phyloP scores from a whole-genome alignment of 2,113 vertebrate genomes.

The Crotophaga sulcirostris region DNA sequence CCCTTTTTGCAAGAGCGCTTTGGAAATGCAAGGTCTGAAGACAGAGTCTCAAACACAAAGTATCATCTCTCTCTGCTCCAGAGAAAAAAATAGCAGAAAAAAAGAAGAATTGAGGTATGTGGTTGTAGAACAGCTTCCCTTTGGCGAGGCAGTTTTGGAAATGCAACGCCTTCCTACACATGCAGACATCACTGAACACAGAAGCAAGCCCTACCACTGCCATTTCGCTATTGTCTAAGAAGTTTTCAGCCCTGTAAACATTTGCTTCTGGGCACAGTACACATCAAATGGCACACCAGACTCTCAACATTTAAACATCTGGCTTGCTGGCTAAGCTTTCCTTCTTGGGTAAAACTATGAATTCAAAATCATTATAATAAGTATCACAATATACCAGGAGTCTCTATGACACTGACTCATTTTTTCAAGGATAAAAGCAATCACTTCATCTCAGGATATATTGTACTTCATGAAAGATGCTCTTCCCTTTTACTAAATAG shows the following conservation, averaged over 20 bases:
- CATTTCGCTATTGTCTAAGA: neutral
- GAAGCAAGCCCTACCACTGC: neutral
- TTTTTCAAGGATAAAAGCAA: neutral
- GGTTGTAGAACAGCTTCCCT: neutral
- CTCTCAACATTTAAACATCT: neutral
- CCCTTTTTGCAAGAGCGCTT: neutral
- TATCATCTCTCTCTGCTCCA: neutral
- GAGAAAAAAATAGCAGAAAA: neutral
- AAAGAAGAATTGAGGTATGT: neutral
- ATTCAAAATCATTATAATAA: neutral
- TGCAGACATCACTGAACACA: neutral
- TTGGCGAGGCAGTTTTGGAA: neutral
- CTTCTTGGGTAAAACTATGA: neutral
- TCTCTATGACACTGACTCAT: neutral
- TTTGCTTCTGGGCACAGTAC: neutral
- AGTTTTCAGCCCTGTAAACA: neutral
- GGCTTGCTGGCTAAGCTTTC: neutral
- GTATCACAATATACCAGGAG: neutral
- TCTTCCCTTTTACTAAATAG: neutral
- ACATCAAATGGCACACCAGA: neutral
- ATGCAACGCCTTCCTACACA: neutral
- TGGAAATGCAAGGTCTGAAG: neutral
- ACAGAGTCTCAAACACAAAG: neutral
- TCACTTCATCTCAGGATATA: neutral
- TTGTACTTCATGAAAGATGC: neutral